Conservation (phyloP, 2,888 invertebrate species). For the Aleiodes alternator region DNA sequence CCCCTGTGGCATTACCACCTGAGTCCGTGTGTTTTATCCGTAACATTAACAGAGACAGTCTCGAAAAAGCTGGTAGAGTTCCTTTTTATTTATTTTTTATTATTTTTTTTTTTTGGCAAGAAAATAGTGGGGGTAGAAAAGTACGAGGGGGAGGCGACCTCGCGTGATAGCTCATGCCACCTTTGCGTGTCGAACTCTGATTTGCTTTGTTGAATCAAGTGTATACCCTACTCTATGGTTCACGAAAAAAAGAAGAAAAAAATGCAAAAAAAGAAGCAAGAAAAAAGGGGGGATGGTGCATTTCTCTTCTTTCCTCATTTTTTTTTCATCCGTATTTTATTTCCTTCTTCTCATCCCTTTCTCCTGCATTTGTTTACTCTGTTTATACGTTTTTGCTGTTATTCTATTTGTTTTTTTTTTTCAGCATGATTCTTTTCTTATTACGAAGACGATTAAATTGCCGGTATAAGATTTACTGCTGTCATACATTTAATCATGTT, state of each 20-base stretch:
- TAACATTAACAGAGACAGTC: conserved; percentile 4
- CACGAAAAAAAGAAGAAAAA: conserved; percentile 39
- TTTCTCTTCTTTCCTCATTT: conserved; percentile 55
- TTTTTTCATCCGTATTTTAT: conserved; percentile 13
- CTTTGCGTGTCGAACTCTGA: conserved; percentile 75
- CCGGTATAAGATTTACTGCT: conserved; percentile 13
- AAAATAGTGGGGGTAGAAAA: conserved; percentile 57
- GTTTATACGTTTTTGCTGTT: neutral
- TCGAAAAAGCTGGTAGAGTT: conserved; percentile 10
- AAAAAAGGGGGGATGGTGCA: conserved; percentile 63
- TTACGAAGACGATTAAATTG: conserved; percentile 11
- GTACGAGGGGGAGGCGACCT: conserved; percentile 63
- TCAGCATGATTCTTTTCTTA: conserved; percentile 3
- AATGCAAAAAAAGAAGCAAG: conserved; percentile 41
- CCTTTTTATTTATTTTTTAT: conserved; percentile 3
- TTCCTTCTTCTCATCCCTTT: conserved; percentile 28
- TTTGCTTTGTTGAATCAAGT: conserved; percentile 75
- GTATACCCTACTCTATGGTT: conserved; percentile 61
- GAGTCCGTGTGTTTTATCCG: conserved; percentile 1
- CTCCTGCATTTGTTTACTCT: neutral
- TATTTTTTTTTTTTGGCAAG: conserved; percentile 8
- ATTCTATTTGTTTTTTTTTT: neutral
- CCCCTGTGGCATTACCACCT: conserved; percentile 15
- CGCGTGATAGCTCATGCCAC: conserved; percentile 72
- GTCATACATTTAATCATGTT: conserved; percentile 24